A percentile compares a stretch with the other conserved stretches of the same genome.
Conservation (phyloP, 2,113 vertebrate species). For the Ammodytes dubius region DNA sequence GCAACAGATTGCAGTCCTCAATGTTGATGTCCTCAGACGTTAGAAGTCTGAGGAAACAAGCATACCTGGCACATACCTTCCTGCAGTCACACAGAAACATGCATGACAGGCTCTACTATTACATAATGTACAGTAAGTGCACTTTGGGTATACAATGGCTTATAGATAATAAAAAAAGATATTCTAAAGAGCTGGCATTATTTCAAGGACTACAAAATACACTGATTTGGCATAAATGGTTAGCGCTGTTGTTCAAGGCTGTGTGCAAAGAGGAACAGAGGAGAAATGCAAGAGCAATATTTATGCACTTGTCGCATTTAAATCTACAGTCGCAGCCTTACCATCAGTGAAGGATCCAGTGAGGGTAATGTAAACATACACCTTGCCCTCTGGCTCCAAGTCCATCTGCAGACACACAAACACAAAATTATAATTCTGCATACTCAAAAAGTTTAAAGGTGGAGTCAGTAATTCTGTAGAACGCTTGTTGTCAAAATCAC, state of each 20-base stretch:
- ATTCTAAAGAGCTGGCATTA: conserved; percentile 6
- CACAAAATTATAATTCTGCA: not conserved
- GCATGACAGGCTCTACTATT: not conserved
- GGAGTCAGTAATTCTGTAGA: too few relatives aligned
- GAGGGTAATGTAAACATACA: conserved; percentile 91
- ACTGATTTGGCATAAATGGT: not conserved
- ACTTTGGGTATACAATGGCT: not conserved
- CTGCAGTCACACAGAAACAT: not conserved
- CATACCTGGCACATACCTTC: conserved; percentile 10
- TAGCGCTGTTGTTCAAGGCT: not conserved
- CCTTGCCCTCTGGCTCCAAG: conserved; percentile 96
- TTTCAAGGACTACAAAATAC: not conserved
- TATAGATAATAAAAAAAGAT: not conserved
- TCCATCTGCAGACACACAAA: conserved; percentile 88
- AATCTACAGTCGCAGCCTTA: conserved; percentile 77
- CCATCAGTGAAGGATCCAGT: conserved; percentile 94
- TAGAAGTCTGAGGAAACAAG: not conserved
- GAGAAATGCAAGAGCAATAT: not conserved
- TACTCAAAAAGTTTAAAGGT: not conserved
- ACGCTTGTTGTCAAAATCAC: too few relatives aligned
- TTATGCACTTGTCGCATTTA: not conserved
- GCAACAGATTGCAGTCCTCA: not conserved
- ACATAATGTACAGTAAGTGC: not conserved
- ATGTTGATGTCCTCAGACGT: not conserved
- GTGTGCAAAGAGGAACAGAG: not conserved